phyloP scores from a whole-genome alignment of 2,113 vertebrate genomes.

The Oriolus oriolus region DNA sequence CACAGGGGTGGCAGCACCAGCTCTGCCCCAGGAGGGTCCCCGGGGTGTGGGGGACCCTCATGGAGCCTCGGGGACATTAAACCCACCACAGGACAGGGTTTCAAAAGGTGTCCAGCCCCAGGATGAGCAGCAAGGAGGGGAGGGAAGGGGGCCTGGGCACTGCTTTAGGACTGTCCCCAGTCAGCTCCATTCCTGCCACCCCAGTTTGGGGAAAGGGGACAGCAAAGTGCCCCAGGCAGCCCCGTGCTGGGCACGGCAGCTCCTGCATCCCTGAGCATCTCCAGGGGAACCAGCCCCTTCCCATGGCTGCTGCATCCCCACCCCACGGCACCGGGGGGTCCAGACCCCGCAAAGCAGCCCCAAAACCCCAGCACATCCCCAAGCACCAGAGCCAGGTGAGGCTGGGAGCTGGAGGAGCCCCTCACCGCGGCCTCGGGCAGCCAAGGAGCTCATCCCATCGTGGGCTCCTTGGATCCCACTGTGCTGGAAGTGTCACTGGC shows the following conservation, averaged over 20 bases:
- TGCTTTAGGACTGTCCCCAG: not conserved
- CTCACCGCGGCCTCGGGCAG: fast-evolving
- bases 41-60: fast-evolving
- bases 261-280: not conserved
- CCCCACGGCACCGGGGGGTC: fast-evolving
- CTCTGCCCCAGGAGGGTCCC: not conserved
- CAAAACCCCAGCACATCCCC: fast-evolving
- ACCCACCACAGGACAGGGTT: fast-evolving
- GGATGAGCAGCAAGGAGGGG: not conserved
- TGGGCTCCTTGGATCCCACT: not conserved
- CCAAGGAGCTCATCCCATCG: not conserved
- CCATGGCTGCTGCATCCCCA: fast-evolving
- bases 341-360: fast-evolving
- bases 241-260: fast-evolving
- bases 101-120: not conserved
- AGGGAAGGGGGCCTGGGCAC: not conserved
- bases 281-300: not conserved
- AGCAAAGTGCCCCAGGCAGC: not conserved
- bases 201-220: not conserved
- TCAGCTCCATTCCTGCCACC: not conserved
- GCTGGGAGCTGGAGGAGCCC: not conserved
- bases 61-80: not conserved
- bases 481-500: fast-evolving
- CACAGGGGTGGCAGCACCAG: not conserved
- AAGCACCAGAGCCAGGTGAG: not conserved